Conservation (phyloP, 1,140 invertebrate genomes). For the Telenomus remus region DNA sequence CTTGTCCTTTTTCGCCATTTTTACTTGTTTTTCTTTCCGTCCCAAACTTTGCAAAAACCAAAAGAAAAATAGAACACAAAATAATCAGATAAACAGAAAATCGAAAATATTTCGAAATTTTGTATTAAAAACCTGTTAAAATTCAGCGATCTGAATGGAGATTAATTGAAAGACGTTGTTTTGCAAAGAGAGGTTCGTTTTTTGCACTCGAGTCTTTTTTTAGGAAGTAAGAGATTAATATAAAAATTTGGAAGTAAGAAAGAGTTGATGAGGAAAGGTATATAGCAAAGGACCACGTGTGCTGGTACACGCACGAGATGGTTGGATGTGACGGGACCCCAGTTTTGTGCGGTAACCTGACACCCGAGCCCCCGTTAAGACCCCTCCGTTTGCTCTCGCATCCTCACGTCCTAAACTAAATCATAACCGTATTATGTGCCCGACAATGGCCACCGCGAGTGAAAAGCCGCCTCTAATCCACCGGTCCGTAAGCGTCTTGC, state of each 20-base stretch:
- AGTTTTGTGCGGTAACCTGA: constrained; percentile 63
- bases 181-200: too few relatives aligned
- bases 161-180: too few relatives aligned
- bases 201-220: too few relatives aligned
- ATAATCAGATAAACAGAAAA: too few relatives aligned
- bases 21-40: neutral
- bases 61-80: too few relatives aligned
- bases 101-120: too few relatives aligned
- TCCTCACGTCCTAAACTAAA: constrained; percentile 71
- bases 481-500: constrained; percentile 66
- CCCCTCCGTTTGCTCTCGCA: constrained; percentile 62
- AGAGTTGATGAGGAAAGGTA: constrained; percentile 33
- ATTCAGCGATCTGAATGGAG: too few relatives aligned
- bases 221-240: constrained; percentile 16
- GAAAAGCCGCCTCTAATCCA: constrained; percentile 71
- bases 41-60: neutral
- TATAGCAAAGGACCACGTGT: constrained; percentile 29
- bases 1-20: constrained; percentile 7
- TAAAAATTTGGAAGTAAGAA: constrained; percentile 18
- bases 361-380: constrained; percentile 65
- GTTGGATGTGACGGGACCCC: constrained; percentile 54
- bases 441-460: constrained; percentile 68
- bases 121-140: neutral
- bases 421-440: constrained; percentile 71
- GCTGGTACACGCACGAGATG: constrained; percentile 54